Base-by-base conservation (phyloP, 2,113 vertebrate species). In the Bufo gargarizans region DNA sequence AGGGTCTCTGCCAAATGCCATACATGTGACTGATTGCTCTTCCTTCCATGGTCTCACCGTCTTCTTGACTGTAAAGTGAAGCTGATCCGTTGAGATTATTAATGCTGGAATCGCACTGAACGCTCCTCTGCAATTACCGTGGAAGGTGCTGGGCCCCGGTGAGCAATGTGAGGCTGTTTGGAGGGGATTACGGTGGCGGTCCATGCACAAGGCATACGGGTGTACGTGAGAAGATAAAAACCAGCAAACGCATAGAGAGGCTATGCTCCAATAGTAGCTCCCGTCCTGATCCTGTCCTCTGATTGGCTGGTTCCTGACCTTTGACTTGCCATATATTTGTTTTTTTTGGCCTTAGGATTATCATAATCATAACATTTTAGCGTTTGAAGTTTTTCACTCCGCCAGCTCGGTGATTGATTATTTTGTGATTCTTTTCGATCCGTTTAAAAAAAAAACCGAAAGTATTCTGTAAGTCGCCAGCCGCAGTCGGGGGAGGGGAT, bases 11-110 rank as follows among this genome's bases (percentile, higher is more conserved):
- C n/a, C 87, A 77, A 3, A 59, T 83, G 72, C n/a, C n/a, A 74
- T 88, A 56, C 69, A 8, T 88, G 17, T 88, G 87, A 88, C 49
- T 19, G 81, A 84, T 88, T 88, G 81, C 49, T 88, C 58, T 77
- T 67, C 59, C n/a, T 45, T 88, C 72, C 45, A 3, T n/a, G 0
- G 0, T 12, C 49, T 19, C 17, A 3, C 3, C 45, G 0, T 50
- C 20, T 13, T 1, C 22, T 45, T 90, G 90, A 59, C 19, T 77
- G 89, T 89, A 86, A 79, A 45, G 4, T 59, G 56, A 86, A 91
- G 58, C 89, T 0, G 33, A 74, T 88, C 83, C 58, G 2, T 1
- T 61, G 6, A 50, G 79, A 61, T 47, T 93, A 72, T 84, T 79
- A 69, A 85, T 88, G 90, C 74, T 90, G 88, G 59, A 55, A 61